Base-by-base conservation (phyloP, 2,888 invertebrate species). In the Pollenia amentaria region DNA sequence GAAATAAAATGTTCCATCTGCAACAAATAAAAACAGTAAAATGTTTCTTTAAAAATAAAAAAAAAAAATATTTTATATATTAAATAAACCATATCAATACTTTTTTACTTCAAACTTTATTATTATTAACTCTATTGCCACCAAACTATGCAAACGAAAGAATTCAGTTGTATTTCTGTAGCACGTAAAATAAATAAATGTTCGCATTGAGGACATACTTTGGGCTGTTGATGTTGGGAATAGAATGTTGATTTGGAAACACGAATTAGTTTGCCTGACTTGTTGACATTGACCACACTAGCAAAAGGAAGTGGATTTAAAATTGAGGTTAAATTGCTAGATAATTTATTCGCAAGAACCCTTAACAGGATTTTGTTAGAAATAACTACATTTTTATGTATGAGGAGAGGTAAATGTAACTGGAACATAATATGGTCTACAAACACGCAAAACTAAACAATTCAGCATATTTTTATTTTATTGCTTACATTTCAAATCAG, bases 261-360 rank as follows among this genome's bases (percentile, higher is more conserved):
- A 53, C 16, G 48, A 77, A 70, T 55, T 55, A 42, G 21, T 77
- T 29, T 83, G 83, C 69, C 69, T 77, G 70, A 83, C 69, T 69
- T 77, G 77, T 40, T 83, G 70, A 64, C 46, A 76, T 64, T 64
- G 83, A 64, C 83, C 70, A 64, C 70, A 62, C 40, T 64, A 21
- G 38, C 16, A 21, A 70, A 70, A 64, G 83, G 70, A 83, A 64
- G 48, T 77, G 16, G 16, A 70, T 14, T 42, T 70, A 2, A 72
- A 83, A 83, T 65, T 83, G 55, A 83, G 64, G 55, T 83, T 77
- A 62, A 70, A 64, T 55, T 55, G 21, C 21, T 62, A 21, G 46
- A 83, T 70, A 83, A 77, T 46, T 70, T 77, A 77, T 72, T 64
- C 51, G 60, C 42, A 53, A 18, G 44, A 64, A 29, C 9, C 40